Evolutionary conservation across 2,113 vertebrate species (phyloP).

Genomic region (Gallinago paraguaiae): DNA sequence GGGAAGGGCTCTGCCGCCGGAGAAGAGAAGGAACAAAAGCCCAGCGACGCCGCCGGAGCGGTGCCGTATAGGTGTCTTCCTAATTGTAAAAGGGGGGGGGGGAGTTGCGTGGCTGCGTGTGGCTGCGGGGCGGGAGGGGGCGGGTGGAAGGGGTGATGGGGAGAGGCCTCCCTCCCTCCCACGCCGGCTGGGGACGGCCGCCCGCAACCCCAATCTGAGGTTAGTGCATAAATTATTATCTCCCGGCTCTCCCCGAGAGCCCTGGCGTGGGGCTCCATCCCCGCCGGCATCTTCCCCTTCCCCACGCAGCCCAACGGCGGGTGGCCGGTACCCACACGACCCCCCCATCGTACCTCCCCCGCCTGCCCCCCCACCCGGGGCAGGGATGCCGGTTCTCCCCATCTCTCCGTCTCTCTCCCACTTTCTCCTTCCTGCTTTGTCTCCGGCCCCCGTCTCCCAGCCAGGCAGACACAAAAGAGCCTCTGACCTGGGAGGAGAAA

Average conservation of each 20-base stretch:
- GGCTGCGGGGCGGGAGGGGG: constrained; percentile 49
- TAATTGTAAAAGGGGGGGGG: constrained; percentile 29
- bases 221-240: constrained; percentile 61
- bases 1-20: background rate
- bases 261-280: background rate
- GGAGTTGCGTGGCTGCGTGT: background rate
- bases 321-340: background rate
- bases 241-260: background rate
- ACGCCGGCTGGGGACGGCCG: constrained; percentile 33
- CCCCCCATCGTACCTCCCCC: background rate
- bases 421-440: constrained; percentile 43
- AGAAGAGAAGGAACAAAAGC: constrained; percentile 62
- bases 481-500: constrained; percentile 40
- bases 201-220: constrained; percentile 57
- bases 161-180: constrained; percentile 56
- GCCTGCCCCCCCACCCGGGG: accelerated
- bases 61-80: constrained; percentile 52
- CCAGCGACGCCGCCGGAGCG: constrained; percentile 13
- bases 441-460: constrained; percentile 59
- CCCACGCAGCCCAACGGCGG: background rate
- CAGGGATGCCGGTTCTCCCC: constrained; percentile 9
- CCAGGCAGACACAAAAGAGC: constrained; percentile 54
- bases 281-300: background rate
- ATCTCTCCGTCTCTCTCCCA: background rate
- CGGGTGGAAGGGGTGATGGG: constrained; percentile 44